phyloP scores from a whole-genome alignment of 2,113 vertebrate species.

The Formicarius rufipectus region DNA sequence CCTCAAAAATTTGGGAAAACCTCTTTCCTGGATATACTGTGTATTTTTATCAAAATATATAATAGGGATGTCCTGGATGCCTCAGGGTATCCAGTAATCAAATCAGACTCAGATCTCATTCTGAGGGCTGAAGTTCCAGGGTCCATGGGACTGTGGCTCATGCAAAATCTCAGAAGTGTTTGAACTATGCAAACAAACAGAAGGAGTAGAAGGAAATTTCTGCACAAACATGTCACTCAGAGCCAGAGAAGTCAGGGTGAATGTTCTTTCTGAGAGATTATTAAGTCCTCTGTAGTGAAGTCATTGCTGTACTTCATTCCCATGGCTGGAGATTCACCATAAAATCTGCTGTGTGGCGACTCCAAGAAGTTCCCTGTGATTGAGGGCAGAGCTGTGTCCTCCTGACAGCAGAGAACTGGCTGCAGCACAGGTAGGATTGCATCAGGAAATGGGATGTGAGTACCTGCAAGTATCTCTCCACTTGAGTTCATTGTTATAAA shows the following conservation, averaged over 20 bases:
- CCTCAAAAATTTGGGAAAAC: neutral
- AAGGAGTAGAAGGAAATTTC: neutral
- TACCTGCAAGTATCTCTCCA: neutral
- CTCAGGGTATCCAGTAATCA: neutral
- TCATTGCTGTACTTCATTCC: neutral
- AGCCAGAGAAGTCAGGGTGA: neutral
- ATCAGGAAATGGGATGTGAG: rapidly evolving
- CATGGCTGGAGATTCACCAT: neutral
- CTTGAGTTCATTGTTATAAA: neutral
- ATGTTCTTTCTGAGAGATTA: neutral
- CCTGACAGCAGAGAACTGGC: neutral
- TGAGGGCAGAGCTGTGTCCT: neutral
- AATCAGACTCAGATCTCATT: neutral
- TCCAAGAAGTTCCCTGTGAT: neutral
- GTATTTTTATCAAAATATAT: neutral
- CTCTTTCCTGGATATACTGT: no score
- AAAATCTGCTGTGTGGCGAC: neutral
- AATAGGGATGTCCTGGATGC: neutral
- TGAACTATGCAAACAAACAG: neutral
- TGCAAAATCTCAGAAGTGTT: neutral
- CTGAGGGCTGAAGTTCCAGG: neutral
- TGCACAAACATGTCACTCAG: rapidly evolving
- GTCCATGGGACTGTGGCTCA: neutral
- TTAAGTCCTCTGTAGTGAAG: neutral
- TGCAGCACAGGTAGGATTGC: neutral